These are phyloP conservation scores for Geophilus truncorum DNA, from an alignment of 2,888 invertebrate species.

Conservation along the genomic window DNA sequence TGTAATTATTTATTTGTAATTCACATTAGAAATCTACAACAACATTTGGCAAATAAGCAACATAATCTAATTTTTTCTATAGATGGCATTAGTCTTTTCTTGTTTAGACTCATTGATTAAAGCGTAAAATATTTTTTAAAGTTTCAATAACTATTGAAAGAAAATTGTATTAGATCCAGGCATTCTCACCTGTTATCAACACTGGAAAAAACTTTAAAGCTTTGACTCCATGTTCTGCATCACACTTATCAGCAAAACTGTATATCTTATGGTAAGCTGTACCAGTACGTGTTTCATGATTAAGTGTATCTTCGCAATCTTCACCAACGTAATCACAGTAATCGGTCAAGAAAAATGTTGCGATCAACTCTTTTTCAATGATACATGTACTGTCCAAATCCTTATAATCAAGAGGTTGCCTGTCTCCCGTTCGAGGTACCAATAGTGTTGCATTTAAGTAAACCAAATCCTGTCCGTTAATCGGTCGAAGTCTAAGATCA, in stretches of 20 bases:
- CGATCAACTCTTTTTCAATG: neutral
- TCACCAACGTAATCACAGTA: neutral
- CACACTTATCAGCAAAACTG: neutral
- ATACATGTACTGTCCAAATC: neutral
- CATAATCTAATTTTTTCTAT: too few species aligned
- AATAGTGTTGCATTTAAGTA: conserved; percentile 5
- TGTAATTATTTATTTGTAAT: too few species aligned
- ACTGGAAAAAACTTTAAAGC: too few species aligned
- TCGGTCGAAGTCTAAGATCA: neutral
- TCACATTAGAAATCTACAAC: too few species aligned
- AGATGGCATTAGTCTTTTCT: too few species aligned
- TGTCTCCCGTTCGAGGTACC: neutral
- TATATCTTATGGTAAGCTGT: neutral
- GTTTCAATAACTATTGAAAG: too few species aligned
- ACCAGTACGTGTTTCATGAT: neutral
- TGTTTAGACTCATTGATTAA: too few species aligned
- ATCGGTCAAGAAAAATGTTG: neutral
- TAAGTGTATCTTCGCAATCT: neutral
- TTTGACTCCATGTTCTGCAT: neutral
- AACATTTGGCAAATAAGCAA: too few species aligned
- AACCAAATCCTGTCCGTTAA: neutral
- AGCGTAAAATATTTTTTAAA: too few species aligned
- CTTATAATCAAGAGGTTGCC: neutral
- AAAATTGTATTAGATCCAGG: too few species aligned
- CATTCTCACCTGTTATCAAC: too few species aligned